Percentiles rank a stretch among this genome's conserved stretches.
Conservation (phyloP, 2,888 invertebrate genomes). For the Argyra leucocephala region DNA sequence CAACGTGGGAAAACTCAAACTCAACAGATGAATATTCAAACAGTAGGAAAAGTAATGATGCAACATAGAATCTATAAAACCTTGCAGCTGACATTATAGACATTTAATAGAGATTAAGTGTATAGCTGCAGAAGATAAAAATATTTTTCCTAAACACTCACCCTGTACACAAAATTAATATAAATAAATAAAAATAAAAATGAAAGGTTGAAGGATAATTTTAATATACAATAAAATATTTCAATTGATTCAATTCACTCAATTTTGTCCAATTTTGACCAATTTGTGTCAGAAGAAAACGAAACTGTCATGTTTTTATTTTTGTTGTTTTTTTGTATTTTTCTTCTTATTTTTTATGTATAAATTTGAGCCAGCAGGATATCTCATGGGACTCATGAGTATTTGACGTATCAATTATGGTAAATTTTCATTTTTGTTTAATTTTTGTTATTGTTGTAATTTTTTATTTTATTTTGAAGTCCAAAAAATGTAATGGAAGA, state of each 20-base stretch:
- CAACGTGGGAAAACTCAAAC: no score
- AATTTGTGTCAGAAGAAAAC: not conserved
- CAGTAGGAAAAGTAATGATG: no score
- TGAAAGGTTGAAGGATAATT: not conserved
- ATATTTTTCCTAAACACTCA: no score
- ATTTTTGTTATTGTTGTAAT: no score
- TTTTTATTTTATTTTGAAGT: not conserved
- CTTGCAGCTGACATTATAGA: no score
- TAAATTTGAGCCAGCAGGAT: not conserved
- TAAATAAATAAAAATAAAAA: not conserved
- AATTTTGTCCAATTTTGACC: constrained; percentile 1
- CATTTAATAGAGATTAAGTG: no score
- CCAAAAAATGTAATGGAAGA: not conserved
- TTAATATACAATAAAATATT: not conserved
- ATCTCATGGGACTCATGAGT: not conserved
- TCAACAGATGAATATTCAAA: no score
- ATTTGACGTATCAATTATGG: not conserved
- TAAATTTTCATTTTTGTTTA: not conserved
- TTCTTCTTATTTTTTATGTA: not conserved
- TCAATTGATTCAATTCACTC: constrained; percentile 1
- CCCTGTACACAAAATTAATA: no score
- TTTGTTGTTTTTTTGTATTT: not conserved
- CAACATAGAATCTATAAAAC: no score
- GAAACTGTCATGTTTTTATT: not conserved
- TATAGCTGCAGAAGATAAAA: no score